Base-by-base conservation (phyloP, 2,797 vertebrate species). In the Scomberomorus guttatus region DNA sequence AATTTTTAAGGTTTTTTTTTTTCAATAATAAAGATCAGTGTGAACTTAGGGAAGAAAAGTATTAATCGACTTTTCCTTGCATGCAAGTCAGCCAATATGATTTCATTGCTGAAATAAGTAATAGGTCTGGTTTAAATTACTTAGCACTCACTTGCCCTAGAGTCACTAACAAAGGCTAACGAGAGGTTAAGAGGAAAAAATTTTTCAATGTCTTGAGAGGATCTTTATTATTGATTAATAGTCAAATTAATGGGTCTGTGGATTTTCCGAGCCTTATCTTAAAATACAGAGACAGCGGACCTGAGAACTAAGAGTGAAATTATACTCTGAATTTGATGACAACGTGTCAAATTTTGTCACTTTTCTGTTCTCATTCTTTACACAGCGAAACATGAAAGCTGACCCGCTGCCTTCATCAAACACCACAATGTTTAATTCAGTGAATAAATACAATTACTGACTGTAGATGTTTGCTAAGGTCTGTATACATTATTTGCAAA, bases 81-180 rank as follows among this genome's bases (percentile, higher is more conserved):
- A 64, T 75, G 55, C 69, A 18, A 48, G 55, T 68, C 50, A 66
- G 74, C 77, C 59, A 75, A 71, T 70, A 70, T 39, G 13, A 51
- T 76, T 57, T 17, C 58, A 63, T 17, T 54, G 69, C 58, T 62
- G 37, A 61, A 81, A 79, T 83, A 65, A 76, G 76, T 74, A 62
- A 80, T 29, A 70, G 69, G 82, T 69, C 54, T 72, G 68, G 81
- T 86, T 86, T 77, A 75, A 88, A 87, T 72, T 20, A 77, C 72
- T 72, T 39, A 66, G n/a, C 2, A 5, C 72, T 73, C 32, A 3
- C 39, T 81, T 34, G 60, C 79, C 60, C 72, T 46, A 48, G 74
- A 81, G 81, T 80, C 69, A 12, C 90, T 88, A 75, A 87, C 77
- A 88, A 82, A 84, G 89, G 86, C 88, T 92, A 93, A 93, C 72